Evolutionary conservation across 2,888 invertebrate genomes (phyloP).

Genomic region (Drosophila limbata): DNA sequence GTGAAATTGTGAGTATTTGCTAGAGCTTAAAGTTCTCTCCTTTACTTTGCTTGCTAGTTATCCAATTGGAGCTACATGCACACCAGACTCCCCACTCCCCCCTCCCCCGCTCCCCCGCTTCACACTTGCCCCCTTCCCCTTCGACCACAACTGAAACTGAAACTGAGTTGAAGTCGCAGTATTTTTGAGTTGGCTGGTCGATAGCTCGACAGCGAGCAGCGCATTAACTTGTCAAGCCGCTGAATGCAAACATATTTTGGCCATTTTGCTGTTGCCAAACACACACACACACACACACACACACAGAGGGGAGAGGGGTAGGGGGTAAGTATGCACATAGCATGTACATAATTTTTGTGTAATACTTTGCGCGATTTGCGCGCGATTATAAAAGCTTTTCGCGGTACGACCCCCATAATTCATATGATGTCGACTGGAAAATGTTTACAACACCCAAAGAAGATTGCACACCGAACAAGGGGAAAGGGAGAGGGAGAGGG

Average conservation of each 20-base stretch:
- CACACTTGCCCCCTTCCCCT: no score
- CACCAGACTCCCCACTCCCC: no score
- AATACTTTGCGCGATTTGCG: conserved; percentile 83
- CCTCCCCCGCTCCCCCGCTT: no score
- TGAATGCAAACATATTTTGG: conserved; percentile 83
- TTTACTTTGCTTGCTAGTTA: no score
- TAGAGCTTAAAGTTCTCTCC: no score
- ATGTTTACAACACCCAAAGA: conserved; percentile 76
- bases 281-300: conserved; percentile 1
- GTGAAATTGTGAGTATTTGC: no score
- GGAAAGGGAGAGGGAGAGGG: not conserved
- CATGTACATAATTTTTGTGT: conserved; percentile 82
- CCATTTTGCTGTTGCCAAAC: conserved; percentile 71
- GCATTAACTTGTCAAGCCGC: conserved; percentile 83
- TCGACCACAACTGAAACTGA: not conserved
- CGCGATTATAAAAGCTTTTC: conserved; percentile 85
- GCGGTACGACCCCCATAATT: conserved; percentile 84
- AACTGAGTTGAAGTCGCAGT: conserved; percentile 17
- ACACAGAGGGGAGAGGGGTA: not conserved
- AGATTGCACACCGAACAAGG: conserved; percentile 58
- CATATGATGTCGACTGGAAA: conserved; percentile 82
- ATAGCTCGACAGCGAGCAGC: conserved; percentile 42
- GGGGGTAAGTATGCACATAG: conserved; percentile 35
- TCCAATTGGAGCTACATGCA: no score
- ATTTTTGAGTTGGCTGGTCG: conserved; percentile 32